A percentile compares a stretch with the other conserved stretches of the same genome.
Evolutionary conservation across 2,797 vertebrate genomes (phyloP).

Genomic region (Pseudochirops corinnae): DNA sequence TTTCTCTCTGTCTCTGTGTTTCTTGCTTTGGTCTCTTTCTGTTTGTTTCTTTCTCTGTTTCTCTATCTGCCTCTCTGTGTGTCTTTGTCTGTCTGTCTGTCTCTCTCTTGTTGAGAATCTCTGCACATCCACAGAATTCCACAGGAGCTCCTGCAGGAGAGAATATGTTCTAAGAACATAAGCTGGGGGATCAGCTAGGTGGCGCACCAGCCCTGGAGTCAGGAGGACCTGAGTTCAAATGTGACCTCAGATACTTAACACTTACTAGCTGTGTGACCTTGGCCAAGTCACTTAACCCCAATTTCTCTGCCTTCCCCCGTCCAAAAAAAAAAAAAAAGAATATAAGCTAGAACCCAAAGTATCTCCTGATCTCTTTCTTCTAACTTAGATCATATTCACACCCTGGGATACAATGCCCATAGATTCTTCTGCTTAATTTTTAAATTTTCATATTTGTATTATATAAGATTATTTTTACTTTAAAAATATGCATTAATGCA

Average conservation of each 20-base stretch:
- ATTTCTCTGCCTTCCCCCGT: too few species aligned
- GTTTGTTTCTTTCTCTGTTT: neutral
- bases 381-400: neutral
- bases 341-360: neutral
- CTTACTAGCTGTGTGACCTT: too few species aligned
- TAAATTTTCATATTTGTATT: too few species aligned
- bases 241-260: too few species aligned
- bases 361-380: neutral
- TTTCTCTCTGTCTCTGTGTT: neutral
- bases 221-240: too few species aligned
- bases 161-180: neutral
- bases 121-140: neutral
- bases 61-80: neutral
- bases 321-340: too few species aligned
- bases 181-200: too few species aligned
- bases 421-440: neutral
- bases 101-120: neutral
- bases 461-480: too few species aligned
- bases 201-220: too few species aligned
- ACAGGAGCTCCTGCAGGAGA: constrained; percentile 25
- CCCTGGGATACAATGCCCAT: neutral
- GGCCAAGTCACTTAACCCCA: too few species aligned
- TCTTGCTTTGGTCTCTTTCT: neutral
- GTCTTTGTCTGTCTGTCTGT: neutral
- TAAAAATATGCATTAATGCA: neutral